Evolutionary conservation across 1,140 invertebrate species (phyloP), one percentile per base, ranked within the genome.

Genomic region (Pseudomyrmex sp.): DNA sequence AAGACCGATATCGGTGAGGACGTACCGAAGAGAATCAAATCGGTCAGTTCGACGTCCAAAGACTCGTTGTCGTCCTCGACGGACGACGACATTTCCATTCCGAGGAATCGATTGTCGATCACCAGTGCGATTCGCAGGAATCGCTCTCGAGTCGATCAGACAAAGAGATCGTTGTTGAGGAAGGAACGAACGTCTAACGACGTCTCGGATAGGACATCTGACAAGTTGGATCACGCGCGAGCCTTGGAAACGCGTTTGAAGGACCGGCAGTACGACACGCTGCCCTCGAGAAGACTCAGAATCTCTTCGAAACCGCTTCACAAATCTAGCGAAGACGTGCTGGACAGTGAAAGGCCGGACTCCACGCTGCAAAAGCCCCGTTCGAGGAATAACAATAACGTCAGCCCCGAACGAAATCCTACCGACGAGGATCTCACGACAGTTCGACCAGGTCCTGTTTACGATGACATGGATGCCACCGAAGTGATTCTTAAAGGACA

Each of bases 251-350:
- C 58, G 7, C 65, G 52, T 9, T 79, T 59, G 72, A 48, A 82
- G 12, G 84, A 86, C 7, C 73, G 92, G n/a, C 90, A 85, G 8
- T 94, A 91, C 77, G 93, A 91, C 12, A 93, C 93, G 0, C n/a
- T 94, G 79, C 93, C 93, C 0, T 88, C 68, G 0, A 88, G 92
- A 26, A 89, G 86, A 44, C 65, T 83, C 0, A 91, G 85, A 76
- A 73, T 75, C 2, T 44, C 77, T 12, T 79, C 89, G 13, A 91
- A 86, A 61, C 82, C 91, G 56, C 77, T 92, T 66, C 91, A 93
- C 84, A 93, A 93, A 58, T 93, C 92, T 8, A 93, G 89, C 84
- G 92, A 92, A 63, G 92, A 93, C 35, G 90, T 93, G 0, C 87
- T 93, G 44, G 91, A 92, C 12, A 85, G 87, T n/a, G 88, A 91